Conservation (phyloP, 2,888 invertebrate species). For the Hemithea aestivaria region DNA sequence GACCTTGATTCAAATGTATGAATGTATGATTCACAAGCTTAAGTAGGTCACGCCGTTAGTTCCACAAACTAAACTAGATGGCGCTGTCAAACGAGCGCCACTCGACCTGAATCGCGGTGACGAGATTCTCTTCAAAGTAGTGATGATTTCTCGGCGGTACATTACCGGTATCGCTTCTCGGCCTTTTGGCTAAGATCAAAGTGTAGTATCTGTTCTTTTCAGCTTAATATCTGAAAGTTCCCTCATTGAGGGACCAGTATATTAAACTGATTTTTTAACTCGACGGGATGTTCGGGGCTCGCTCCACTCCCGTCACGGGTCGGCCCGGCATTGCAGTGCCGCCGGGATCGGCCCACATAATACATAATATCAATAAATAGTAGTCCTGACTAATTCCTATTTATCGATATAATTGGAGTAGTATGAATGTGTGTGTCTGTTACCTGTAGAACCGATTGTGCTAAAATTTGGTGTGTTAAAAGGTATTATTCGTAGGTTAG, state of each 20-base stretch:
- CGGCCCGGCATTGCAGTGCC: constrained; percentile 15
- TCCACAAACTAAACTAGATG: not conserved
- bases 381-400: no score
- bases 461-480: no score
- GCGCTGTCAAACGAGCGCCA: not conserved
- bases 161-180: constrained; percentile 3
- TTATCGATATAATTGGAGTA: no score
- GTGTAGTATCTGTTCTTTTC: constrained; percentile 33
- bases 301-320: constrained; percentile 16
- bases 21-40: no score
- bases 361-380: not conserved
- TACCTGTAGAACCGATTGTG: not conserved
- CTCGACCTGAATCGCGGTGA: constrained; percentile 7
- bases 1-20: no score
- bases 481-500: no score
- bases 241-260: constrained; percentile 15
- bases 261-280: constrained; percentile 15
- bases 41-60: not conserved
- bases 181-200: constrained; percentile 14
- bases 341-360: constrained; percentile 11
- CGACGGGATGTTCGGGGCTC: constrained; percentile 16
- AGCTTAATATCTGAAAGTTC: constrained; percentile 16
- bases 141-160: not conserved
- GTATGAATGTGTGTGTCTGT: not conserved
- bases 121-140: not conserved